Percentiles rank a stretch among this genome's conserved stretches.
phyloP scores from a whole-genome alignment of 1,140 invertebrate species.

The Danaus plexippus region DNA sequence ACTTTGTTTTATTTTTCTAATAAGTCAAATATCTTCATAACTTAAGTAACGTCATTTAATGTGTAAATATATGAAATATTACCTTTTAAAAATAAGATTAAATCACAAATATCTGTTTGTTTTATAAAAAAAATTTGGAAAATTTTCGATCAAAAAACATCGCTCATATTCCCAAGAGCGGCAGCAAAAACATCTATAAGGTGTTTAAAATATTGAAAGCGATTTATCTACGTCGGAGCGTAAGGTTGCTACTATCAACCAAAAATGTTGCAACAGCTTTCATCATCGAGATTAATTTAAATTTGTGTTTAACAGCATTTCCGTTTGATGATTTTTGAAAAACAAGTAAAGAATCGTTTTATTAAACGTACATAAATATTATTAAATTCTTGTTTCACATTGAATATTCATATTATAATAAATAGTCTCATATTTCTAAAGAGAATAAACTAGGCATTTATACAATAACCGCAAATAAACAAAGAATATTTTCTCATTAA shows the following conservation, averaged over 20 bases:
- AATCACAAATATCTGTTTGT: constrained; percentile 8
- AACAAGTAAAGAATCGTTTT: constrained; percentile 1
- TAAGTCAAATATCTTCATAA: constrained; percentile 1
- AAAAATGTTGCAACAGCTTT: too few species aligned
- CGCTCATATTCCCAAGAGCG: constrained; percentile 19
- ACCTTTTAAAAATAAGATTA: neutral
- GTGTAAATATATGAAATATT: neutral
- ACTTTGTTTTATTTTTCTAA: too few species aligned
- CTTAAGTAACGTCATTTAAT: neutral
- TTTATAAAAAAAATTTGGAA: constrained; percentile 6
- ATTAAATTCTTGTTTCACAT: neutral
- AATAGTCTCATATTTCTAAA: neutral
- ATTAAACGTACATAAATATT: constrained; percentile 2
- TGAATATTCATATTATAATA: constrained; percentile 1
- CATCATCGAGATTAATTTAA: too few species aligned
- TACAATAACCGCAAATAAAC: too few species aligned
- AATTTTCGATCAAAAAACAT: constrained; percentile 16
- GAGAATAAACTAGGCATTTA: too few species aligned
- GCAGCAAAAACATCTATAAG: constrained; percentile 20
- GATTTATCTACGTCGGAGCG: constrained; percentile 27
- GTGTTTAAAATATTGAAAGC: constrained; percentile 31
- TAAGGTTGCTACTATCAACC: constrained; percentile 2
- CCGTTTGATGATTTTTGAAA: neutral
- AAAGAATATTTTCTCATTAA: too few species aligned
- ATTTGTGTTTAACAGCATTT: too few species aligned